Conservation (phyloP, 2,113 vertebrate species). For the Lamprotornis superbus region DNA sequence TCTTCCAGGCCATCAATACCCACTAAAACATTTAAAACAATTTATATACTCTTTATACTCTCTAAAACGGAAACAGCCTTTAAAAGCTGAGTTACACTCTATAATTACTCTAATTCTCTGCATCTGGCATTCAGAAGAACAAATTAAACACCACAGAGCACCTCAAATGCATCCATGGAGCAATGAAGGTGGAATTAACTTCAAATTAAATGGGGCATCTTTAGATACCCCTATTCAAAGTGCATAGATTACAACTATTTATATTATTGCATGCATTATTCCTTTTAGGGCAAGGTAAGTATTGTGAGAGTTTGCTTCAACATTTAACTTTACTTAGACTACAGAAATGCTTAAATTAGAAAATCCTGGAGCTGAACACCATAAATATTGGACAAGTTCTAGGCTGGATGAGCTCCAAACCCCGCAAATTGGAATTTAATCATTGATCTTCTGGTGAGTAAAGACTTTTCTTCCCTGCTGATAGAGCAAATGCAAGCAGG, state of each 20-base stretch:
- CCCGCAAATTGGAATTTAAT: not conserved
- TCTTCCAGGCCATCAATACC: conserved; percentile 50
- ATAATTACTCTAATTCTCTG: conserved; percentile 61
- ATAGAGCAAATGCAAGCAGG: not conserved
- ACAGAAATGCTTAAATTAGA: not conserved
- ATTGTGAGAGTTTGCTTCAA: conserved; percentile 1
- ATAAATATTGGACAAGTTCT: conserved; percentile 5
- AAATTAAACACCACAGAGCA: conserved; percentile 59
- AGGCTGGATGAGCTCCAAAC: conserved; percentile 11
- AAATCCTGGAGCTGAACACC: conserved; percentile 14
- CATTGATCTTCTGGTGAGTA: not conserved
- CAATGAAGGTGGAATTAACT: conserved; percentile 64
- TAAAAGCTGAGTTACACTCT: conserved; percentile 49
- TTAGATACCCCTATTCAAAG: conserved; percentile 2
- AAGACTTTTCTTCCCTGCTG: not conserved
- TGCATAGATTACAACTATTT: not conserved
- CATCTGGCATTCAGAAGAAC: conserved; percentile 57
- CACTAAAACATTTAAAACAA: conserved; percentile 52
- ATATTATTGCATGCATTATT: not conserved
- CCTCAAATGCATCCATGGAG: conserved; percentile 54
- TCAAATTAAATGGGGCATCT: conserved; percentile 51
- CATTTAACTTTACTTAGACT: not conserved
- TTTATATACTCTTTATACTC: conserved; percentile 59
- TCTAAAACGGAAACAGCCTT: conserved; percentile 40
- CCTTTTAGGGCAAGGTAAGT: not conserved